These are phyloP conservation scores for Monochamus saltuarius DNA, from an alignment of 1,140 invertebrate species.

Conservation along the genomic window DNA sequence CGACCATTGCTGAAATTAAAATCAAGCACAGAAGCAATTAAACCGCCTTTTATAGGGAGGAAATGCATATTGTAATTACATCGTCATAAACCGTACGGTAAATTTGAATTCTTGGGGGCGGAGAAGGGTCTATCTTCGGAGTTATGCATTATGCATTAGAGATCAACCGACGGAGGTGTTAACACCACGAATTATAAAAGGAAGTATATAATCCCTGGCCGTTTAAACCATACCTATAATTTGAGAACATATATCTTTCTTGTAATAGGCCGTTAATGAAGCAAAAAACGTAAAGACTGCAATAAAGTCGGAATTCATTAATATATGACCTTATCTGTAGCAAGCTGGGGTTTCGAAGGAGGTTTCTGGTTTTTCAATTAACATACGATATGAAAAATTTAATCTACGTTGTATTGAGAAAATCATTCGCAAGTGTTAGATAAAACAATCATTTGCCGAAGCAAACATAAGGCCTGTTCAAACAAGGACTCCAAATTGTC, in stretches of 20 bases:
- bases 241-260: constrained; percentile 33
- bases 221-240: constrained; percentile 36
- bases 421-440: too few species aligned
- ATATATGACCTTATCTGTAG: too few species aligned
- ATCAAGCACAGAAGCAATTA: too few species aligned
- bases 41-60: background rate
- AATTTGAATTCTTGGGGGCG: constrained; percentile 17
- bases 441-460: too few species aligned
- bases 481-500: too few species aligned
- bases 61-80: constrained; percentile 12
- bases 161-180: constrained; percentile 32
- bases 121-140: constrained; percentile 14
- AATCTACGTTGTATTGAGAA: too few species aligned
- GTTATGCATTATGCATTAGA: constrained; percentile 26
- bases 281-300: constrained; percentile 3
- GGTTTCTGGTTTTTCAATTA: too few species aligned
- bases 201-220: constrained; percentile 29
- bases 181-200: constrained; percentile 35
- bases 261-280: constrained; percentile 24
- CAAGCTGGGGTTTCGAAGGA: too few species aligned
- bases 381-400: too few species aligned
- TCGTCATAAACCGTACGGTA: constrained; percentile 14
- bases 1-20: too few species aligned
- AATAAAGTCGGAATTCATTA: constrained; percentile 6
- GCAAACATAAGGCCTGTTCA: too few species aligned